These are phyloP conservation scores for Spinus olivaceus DNA, from an alignment of 2,797 vertebrate species.

Conservation along the genomic window DNA sequence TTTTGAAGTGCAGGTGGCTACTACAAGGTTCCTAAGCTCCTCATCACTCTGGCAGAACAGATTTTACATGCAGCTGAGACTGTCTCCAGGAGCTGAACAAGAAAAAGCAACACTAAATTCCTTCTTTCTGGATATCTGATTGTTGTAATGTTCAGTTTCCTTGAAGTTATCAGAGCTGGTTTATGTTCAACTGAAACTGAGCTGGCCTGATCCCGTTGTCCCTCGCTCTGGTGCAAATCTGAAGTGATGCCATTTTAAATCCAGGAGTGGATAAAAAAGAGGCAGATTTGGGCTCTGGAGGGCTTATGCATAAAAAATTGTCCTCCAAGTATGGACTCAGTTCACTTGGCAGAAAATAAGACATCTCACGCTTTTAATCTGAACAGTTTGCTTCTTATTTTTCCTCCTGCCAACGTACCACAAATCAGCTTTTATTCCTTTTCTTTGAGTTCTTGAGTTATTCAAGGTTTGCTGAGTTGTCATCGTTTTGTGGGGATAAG, in stretches of 20 bases:
- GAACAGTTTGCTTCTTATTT: neutral
- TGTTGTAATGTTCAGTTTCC: conserved; percentile 27
- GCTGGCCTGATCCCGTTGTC: neutral
- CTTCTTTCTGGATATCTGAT: conserved; percentile 31
- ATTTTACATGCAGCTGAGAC: neutral
- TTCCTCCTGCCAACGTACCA: neutral
- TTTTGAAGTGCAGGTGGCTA: neutral
- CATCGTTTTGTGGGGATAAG: neutral
- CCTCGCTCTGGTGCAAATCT: neutral
- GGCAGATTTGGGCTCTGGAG: neutral
- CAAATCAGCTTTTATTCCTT: neutral
- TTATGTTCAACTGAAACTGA: conserved; percentile 47
- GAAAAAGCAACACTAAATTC: neutral
- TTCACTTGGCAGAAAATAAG: conserved; percentile 19
- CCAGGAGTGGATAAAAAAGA: neutral
- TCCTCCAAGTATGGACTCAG: neutral
- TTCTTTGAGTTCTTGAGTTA: neutral
- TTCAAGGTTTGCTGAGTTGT: neutral
- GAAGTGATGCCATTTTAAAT: neutral
- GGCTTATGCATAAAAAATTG: neutral
- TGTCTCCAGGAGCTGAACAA: neutral
- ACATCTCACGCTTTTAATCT: neutral
- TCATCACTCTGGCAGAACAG: neutral
- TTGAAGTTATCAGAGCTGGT: conserved; percentile 24
- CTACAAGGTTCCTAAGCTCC: neutral